Base-by-base conservation (phyloP, 2,888 invertebrate species). In the Stenichneumon culpator region DNA sequence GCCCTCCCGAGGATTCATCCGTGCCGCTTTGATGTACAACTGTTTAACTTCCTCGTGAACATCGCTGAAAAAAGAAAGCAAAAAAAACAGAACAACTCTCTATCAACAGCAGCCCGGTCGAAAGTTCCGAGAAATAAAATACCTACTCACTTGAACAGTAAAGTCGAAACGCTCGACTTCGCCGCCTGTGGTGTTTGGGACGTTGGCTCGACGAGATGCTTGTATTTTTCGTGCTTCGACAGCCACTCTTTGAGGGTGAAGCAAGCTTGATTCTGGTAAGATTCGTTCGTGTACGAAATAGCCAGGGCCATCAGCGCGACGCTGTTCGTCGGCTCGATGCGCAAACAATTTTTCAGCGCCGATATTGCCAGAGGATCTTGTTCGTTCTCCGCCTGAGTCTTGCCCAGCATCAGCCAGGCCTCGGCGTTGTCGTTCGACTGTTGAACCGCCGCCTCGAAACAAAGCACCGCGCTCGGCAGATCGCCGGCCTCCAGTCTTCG, bases 371-470 rank as follows among this genome's bases (percentile, higher is more conserved):
- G 95, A 3, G 98, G 97, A 94, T 99, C 99, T 94, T 97, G 99
- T 95, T 99, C 99, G 95, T 99, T 99, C 95, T 99, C 99, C 54
- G 99, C 98, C 94, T 99, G 99, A 44, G 98, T 97, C 74, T 97
- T 97, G 11, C 99, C 99, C 68, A 99, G 94, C 50, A 97, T 94
- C 86, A 97, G 96, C 99, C 99, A 99, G 0, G 97, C 97, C 94
- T 98, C 97, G 0, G 96, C 95, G 91, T 97, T 97, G 72, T 96
- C 95, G 1, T 97, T 96, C 70, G 97, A 95, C 92, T 98, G 97
- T 91, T 97, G 97, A 3, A 97, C 98, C 11, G 99, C 99, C 73
- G 98, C 98, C 94, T 99, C 99, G 94, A 99, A 99, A 91, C 99
- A 97, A 36, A 99, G 94, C 0, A 99, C 99, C 19, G 99, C 99